Evolutionary conservation across 2,113 vertebrate species (phyloP).

Genomic region (Balaeniceps rex): DNA sequence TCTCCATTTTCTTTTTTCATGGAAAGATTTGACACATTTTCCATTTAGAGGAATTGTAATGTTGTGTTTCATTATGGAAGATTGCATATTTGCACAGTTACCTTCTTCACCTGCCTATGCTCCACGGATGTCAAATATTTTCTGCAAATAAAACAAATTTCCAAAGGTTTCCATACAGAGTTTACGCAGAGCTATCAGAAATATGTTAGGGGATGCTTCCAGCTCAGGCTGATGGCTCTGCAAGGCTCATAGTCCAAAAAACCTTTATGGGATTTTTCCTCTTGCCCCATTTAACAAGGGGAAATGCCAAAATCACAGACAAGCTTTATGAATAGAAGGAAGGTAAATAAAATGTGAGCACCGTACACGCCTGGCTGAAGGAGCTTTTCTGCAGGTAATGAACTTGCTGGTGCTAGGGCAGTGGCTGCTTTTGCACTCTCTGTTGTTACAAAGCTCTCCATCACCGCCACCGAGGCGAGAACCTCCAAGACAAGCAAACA

Average conservation of each 20-base stretch:
- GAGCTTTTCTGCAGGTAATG: neutral
- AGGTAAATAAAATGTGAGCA: rapidly evolving
- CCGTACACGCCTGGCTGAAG: rapidly evolving
- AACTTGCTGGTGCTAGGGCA: rapidly evolving
- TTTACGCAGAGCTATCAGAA: neutral
- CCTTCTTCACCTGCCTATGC: neutral
- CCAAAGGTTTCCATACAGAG: neutral
- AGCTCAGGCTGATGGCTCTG: neutral
- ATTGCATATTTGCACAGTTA: neutral
- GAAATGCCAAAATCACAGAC: neutral
- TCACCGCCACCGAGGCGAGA: rapidly evolving
- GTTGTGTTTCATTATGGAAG: neutral
- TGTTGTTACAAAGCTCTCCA: rapidly evolving
- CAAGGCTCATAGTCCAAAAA: neutral
- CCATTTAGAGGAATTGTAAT: neutral
- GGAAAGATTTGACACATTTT: neutral
- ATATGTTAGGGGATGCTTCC: rapidly evolving
- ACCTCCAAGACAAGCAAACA: neutral
- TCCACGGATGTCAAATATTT: neutral
- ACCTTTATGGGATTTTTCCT: neutral
- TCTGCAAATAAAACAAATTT: neutral
- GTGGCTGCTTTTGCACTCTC: too few species aligned
- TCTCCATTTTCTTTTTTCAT: neutral
- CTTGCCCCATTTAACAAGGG: too few species aligned
- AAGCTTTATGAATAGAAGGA: rapidly evolving